Percentiles rank a stretch among this genome's conserved stretches.
phyloP scores from a whole-genome alignment of 2,797 vertebrate species.

The Knipowitschia caucasica region DNA sequence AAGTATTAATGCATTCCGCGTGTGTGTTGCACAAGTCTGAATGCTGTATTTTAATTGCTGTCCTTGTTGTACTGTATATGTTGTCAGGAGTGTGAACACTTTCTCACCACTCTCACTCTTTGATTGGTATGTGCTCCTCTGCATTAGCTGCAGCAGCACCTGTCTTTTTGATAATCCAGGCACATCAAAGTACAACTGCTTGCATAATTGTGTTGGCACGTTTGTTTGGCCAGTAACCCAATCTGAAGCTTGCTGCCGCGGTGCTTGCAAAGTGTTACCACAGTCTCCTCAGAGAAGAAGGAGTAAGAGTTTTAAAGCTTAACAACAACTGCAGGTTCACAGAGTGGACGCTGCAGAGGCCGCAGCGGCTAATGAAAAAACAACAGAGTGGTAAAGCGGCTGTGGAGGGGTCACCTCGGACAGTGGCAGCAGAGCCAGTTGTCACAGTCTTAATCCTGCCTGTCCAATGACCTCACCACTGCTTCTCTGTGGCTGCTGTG shows the following conservation, averaged over 20 bases:
- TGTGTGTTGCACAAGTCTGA: neutral
- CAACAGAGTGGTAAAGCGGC: constrained; percentile 58
- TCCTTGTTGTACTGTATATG: neutral
- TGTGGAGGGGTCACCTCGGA: constrained; percentile 50
- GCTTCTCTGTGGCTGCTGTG: constrained; percentile 50
- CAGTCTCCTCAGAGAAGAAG: constrained; percentile 30
- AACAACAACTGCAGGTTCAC: constrained; percentile 68
- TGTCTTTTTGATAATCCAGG: constrained; percentile 58
- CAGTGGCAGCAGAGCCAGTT: constrained; percentile 64
- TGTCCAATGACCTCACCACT: constrained; percentile 68
- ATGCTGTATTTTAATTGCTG: neutral
- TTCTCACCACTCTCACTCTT: constrained; percentile 15
- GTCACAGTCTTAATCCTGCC: constrained; percentile 68
- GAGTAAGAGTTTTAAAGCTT: constrained; percentile 40
- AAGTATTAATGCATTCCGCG: neutral
- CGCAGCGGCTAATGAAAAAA: constrained; percentile 63
- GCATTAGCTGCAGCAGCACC: constrained; percentile 48
- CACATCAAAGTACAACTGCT: constrained; percentile 60
- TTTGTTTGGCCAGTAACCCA: constrained; percentile 63
- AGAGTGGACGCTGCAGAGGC: constrained; percentile 48
- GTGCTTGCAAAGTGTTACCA: constrained; percentile 45
- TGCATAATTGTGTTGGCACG: constrained; percentile 74
- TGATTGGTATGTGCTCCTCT: constrained; percentile 27
- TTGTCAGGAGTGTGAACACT: neutral
- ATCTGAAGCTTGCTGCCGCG: constrained; percentile 44